phyloP scores from a whole-genome alignment of 2,888 invertebrate species.

The Epinotia brunnichana region DNA sequence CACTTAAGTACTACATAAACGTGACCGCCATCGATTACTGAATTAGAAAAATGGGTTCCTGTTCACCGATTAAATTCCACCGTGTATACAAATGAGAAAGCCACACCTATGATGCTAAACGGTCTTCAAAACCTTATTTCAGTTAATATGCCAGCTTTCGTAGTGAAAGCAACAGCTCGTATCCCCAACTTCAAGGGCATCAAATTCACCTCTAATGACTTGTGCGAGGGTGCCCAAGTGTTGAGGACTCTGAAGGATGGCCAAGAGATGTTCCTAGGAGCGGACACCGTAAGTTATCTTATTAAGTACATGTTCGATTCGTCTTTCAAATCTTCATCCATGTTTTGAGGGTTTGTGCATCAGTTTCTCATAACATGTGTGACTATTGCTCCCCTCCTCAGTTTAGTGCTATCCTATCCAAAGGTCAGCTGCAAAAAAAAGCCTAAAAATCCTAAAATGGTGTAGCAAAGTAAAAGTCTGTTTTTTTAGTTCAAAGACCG shows the following conservation, averaged over 20 bases:
- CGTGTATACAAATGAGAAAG: too few relatives aligned
- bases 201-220: slow-evolving; percentile 91
- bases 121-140: slow-evolving; percentile 50
- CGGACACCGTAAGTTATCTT: slow-evolving; percentile 84
- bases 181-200: slow-evolving; percentile 91
- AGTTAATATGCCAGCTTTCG: slow-evolving; percentile 90
- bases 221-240: slow-evolving; percentile 87
- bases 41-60: too few relatives aligned
- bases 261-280: slow-evolving; percentile 86
- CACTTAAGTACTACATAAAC: too few relatives aligned
- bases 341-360: neutral
- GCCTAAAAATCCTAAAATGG: too few relatives aligned
- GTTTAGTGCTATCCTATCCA: too few relatives aligned
- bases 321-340: neutral
- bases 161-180: slow-evolving; percentile 83
- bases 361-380: too few relatives aligned
- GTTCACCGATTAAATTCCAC: too few relatives aligned
- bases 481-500: too few relatives aligned
- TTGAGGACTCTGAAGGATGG: slow-evolving; percentile 77
- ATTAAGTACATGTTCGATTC: neutral
- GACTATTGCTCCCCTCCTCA: too few relatives aligned
- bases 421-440: too few relatives aligned
- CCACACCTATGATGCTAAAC: neutral
- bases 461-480: too few relatives aligned
- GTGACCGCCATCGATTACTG: too few relatives aligned